A percentile compares a stretch with the other conserved stretches of the same genome.
phyloP scores from a whole-genome alignment of 2,888 invertebrate species.

The Pandemis heparana region DNA sequence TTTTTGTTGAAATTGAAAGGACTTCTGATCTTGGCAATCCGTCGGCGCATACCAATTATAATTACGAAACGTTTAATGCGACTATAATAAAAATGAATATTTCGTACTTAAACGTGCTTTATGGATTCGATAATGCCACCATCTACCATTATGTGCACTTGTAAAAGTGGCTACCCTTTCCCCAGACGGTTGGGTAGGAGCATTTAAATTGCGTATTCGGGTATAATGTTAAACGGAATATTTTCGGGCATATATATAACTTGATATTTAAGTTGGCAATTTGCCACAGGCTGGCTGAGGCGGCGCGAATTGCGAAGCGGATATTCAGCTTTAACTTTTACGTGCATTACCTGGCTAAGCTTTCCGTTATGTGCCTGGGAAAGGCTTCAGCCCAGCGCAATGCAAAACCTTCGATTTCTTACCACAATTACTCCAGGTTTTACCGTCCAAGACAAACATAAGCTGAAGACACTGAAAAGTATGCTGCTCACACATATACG shows the following conservation, averaged over 20 bases:
- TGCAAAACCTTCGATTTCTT: neutral
- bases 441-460: neutral
- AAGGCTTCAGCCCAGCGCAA: neutral
- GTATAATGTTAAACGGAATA: constrained; percentile 14
- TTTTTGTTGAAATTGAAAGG: constrained; percentile 8
- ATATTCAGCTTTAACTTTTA: constrained; percentile 14
- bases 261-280: constrained; percentile 23
- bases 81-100: constrained; percentile 41
- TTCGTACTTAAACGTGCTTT: constrained; percentile 27
- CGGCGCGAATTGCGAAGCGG: constrained; percentile 24
- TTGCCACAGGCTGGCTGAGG: constrained; percentile 13
- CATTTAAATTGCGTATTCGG: constrained; percentile 25
- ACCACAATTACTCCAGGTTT: neutral
- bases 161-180: constrained; percentile 36
- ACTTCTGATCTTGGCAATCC: constrained; percentile 13
- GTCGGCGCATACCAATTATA: constrained; percentile 33
- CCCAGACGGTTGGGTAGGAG: constrained; percentile 29
- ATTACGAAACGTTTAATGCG: constrained; percentile 39
- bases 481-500: too few species aligned
- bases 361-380: neutral
- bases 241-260: constrained; percentile 17
- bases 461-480: neutral
- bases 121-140: constrained; percentile 25
- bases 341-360: constrained; percentile 12
- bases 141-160: constrained; percentile 17